phyloP scores from a whole-genome alignment of 64 coral and sea anemone species.

The Actinia tenebrosa region DNA sequence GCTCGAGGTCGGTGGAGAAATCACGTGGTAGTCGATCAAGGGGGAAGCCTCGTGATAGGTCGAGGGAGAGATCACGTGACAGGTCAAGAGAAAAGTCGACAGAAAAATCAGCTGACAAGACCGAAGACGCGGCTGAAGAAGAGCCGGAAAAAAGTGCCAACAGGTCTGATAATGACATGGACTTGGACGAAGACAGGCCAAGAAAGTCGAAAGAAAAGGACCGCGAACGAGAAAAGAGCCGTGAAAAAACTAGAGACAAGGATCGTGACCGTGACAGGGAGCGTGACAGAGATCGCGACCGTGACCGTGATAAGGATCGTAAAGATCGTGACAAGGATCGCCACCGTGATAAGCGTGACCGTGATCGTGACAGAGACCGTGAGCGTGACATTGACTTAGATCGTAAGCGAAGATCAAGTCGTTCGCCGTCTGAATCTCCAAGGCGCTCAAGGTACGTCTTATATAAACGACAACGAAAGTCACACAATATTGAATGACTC shows the following conservation, averaged over 20 bases:
- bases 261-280: constrained; percentile 33
- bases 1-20: constrained; percentile 29
- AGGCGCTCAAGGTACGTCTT: constrained; percentile 27
- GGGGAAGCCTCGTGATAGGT: constrained; percentile 49
- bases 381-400: constrained; percentile 28
- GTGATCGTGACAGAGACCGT: not conserved
- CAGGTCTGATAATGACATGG: constrained; percentile 19
- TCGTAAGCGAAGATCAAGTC: constrained; percentile 29
- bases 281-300: constrained; percentile 21
- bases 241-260: constrained; percentile 31
- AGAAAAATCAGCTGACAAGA: constrained; percentile 12
- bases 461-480: no score
- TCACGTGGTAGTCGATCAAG: constrained; percentile 7
- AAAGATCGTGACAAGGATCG: constrained; percentile 38
- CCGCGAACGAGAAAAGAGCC: constrained; percentile 48
- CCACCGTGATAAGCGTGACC: not conserved
- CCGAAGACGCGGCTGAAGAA: not conserved
- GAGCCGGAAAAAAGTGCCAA: constrained; percentile 1
- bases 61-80: constrained; percentile 40
- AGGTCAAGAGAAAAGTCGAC: constrained; percentile 58
- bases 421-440: constrained; percentile 43
- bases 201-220: constrained; percentile 48
- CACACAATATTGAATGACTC: no score
- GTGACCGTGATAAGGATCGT: constrained; percentile 38
- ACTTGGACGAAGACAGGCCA: constrained; percentile 18